Percentiles rank a stretch among this genome's conserved stretches.
phyloP scores from a whole-genome alignment of 2,113 vertebrate species.

The Stigmatopora nigra region DNA sequence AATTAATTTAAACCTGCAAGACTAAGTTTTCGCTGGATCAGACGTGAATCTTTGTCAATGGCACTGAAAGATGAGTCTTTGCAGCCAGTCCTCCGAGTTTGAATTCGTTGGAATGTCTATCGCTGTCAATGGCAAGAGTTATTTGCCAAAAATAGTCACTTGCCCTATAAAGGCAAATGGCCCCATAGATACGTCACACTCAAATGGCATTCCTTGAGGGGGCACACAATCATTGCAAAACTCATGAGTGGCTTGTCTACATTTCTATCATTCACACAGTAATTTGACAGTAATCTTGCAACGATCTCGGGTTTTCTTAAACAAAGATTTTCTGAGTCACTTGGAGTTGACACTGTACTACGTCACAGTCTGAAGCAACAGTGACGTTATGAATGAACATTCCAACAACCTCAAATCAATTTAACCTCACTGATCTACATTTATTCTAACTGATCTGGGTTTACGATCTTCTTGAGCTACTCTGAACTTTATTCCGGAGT shows the following conservation, averaged over 20 bases:
- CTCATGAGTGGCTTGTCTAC: background rate
- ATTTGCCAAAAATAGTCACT: too few relatives aligned
- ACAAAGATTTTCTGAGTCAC: slow-evolving; percentile 1
- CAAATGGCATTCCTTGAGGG: background rate
- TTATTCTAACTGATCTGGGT: background rate
- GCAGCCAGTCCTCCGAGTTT: too few relatives aligned
- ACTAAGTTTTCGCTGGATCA: too few relatives aligned
- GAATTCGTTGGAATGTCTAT: too few relatives aligned
- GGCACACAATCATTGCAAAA: background rate
- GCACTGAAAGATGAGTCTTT: too few relatives aligned
- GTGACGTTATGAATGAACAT: background rate
- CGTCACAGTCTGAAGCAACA: background rate
- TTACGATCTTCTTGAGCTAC: rapidly evolving
- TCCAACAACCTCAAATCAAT: background rate
- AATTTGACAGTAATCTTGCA: background rate
- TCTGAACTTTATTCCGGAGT: background rate
- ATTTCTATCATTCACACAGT: background rate
- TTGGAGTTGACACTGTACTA: background rate
- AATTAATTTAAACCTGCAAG: too few relatives aligned
- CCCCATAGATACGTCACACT: background rate
- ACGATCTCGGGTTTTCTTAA: background rate
- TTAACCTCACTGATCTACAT: background rate
- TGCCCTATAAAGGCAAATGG: background rate
- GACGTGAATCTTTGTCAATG: too few relatives aligned
- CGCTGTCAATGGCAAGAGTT: too few relatives aligned